These are phyloP conservation scores for Cirrhinus mrigala DNA, from an alignment of 2,797 vertebrate species.

Conservation along the genomic window DNA sequence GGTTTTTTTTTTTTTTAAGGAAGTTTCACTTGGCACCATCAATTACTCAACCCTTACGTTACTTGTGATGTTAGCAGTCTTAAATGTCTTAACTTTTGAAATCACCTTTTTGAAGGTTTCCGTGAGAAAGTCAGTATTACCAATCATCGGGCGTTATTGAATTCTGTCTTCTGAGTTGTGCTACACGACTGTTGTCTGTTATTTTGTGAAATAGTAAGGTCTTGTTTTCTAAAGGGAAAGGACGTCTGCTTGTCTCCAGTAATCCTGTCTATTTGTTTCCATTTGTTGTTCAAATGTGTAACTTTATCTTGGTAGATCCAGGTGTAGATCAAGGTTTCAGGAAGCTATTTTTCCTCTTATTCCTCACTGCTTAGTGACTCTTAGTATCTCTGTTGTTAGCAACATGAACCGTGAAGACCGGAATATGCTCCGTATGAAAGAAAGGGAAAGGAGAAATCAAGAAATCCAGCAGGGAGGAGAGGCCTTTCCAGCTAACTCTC, in stretches of 20 bases:
- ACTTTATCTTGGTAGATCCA: slow-evolving; percentile 38
- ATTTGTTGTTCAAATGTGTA: slow-evolving; percentile 31
- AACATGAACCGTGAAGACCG: slow-evolving; percentile 99
- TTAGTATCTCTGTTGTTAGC: slow-evolving; percentile 82
- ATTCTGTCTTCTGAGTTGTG: neutral
- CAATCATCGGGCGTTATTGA: neutral
- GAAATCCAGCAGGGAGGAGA: slow-evolving; percentile 99
- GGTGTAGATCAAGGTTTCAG: slow-evolving; percentile 56
- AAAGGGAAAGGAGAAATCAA: slow-evolving; percentile 99
- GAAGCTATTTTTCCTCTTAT: slow-evolving; percentile 65
- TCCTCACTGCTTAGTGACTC: slow-evolving; percentile 67
- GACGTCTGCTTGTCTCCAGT: neutral
- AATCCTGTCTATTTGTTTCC: neutral
- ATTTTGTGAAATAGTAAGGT: neutral
- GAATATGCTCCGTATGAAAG: slow-evolving; percentile 99
- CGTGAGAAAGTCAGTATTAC: neutral
- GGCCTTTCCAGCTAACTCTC: slow-evolving; percentile 96
- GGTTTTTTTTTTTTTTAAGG: neutral
- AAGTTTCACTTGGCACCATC: neutral
- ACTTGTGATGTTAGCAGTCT: too few species aligned
- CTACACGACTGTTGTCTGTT: neutral
- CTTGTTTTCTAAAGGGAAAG: neutral
- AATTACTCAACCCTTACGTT: neutral
- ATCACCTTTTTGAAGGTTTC: neutral
- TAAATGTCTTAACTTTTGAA: neutral